Conservation (phyloP, 2,113 vertebrate species). For the Clarias batrachus region DNA sequence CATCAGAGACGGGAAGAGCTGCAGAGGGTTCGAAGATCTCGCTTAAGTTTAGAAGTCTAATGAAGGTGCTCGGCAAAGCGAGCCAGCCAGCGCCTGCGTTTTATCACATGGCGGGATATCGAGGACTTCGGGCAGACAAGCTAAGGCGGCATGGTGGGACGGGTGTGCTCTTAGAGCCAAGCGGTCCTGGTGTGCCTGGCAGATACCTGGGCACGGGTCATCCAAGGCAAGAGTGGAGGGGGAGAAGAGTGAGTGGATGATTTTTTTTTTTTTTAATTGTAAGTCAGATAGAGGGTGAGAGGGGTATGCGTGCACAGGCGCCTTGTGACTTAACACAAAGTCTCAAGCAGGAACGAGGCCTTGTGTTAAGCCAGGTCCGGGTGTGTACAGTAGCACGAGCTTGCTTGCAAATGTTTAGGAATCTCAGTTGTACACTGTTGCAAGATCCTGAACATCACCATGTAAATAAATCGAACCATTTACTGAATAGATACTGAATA, state of each 20-base stretch:
- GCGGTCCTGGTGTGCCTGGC: slow-evolving; percentile 2
- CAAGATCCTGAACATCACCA: neutral
- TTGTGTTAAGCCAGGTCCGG: slow-evolving; percentile 25
- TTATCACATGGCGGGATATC: slow-evolving; percentile 38
- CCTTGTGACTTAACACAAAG: slow-evolving; percentile 30
- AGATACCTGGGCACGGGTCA: slow-evolving; percentile 25
- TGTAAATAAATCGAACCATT: neutral
- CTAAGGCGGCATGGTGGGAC: slow-evolving; percentile 48
- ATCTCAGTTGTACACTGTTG: neutral
- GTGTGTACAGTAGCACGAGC: slow-evolving; percentile 28
- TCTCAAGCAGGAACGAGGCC: slow-evolving; percentile 43
- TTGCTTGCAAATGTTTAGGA: neutral
- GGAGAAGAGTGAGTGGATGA: slow-evolving; percentile 11
- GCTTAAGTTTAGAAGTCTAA: too few relatives aligned
- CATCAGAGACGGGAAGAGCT: neutral
- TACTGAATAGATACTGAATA: neutral
- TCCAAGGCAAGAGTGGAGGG: slow-evolving; percentile 43
- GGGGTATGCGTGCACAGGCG: slow-evolving; percentile 23
- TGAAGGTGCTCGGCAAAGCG: slow-evolving; percentile 37
- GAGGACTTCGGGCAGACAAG: slow-evolving; percentile 41
- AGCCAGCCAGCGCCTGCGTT: slow-evolving; percentile 9
- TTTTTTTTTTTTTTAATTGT: slow-evolving; percentile 24
- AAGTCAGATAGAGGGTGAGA: slow-evolving; percentile 40
- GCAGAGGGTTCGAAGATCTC: slow-evolving; percentile 39
- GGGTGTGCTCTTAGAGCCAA: slow-evolving; percentile 46